Evolutionary conservation across 2,888 invertebrate species (phyloP), one percentile per base, ranked within the genome.

Genomic region (Diaphora mendica): DNA sequence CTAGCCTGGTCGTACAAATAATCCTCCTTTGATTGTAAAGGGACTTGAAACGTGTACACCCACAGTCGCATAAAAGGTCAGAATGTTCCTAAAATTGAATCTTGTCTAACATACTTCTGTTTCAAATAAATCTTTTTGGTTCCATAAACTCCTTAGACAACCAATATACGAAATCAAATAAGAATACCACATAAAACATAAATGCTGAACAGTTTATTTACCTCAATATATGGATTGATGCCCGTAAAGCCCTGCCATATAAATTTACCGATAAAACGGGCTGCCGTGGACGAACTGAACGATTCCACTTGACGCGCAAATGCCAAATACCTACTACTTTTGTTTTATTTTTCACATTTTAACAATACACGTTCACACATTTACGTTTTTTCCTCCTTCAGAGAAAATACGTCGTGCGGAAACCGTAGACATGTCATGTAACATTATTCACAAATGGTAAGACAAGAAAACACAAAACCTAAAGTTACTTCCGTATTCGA

Each of bases 221-320:
- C 75, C 76, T 33, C 68, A 20, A 66, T 70, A 51, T 66, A 67
- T 70, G 65, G 76, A 82, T 77, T 80, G 80, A 74, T 71, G 64
- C 73, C 62, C 59, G 76, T 74, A 77, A 78, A 84, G 72, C 77
- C 74, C 75, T 72, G 74, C 74, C 76, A 81, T 80, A 89, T 82
- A 85, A 88, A 89, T 82, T 75, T 78, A 79, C 68, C 70, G 70
- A 78, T 78, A 76, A 82, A 83, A 78, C 72, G 68, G 74, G 73
- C 70, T 72, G 44, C 75, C 55, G 75, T 72, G 68, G 72, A 77
- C 71, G 78, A 75, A 67, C 13, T 20, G 51, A 72, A 75, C 68
- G n/a, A 30, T 64, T 59, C 17, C 42, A 65, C 64, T 76, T 72
- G 68, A 73, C 71, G 59, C 68, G 62, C 66, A 48, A 62, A 15